phyloP scores from a whole-genome alignment of 35 echinoderm and acorn worm genomes.

The Chiridota heheva region DNA sequence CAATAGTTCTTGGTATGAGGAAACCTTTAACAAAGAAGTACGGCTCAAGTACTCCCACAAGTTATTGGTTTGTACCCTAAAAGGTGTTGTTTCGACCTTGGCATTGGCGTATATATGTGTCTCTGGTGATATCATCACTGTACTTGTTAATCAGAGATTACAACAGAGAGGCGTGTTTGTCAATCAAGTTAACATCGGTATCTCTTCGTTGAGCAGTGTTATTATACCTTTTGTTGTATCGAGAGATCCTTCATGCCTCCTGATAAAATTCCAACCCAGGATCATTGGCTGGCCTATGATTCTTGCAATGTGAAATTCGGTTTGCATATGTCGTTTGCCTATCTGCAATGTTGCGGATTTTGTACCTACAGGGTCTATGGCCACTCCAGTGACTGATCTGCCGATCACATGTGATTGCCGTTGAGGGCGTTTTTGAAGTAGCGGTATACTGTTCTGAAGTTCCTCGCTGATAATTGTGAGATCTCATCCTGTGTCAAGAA shows the following conservation, averaged over 20 bases:
- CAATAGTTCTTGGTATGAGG: too few relatives aligned
- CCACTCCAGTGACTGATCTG: background rate
- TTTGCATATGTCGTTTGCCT: background rate
- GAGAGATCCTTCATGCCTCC: background rate
- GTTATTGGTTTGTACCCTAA: too few relatives aligned
- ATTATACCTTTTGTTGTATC: background rate
- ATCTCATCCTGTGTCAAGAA: background rate
- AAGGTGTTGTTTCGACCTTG: too few relatives aligned
- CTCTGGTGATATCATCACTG: background rate
- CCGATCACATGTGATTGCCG: background rate
- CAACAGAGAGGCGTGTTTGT: background rate
- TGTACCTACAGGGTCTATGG: background rate
- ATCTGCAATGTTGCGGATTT: background rate
- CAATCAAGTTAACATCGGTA: background rate
- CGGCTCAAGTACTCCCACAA: too few relatives aligned
- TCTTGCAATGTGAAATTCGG: background rate
- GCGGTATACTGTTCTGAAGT: background rate
- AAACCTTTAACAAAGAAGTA: too few relatives aligned
- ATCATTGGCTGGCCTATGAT: background rate
- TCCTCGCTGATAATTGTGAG: constrained; percentile 1
- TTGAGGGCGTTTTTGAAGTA: background rate
- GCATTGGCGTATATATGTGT: background rate
- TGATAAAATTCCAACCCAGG: constrained; percentile 14
- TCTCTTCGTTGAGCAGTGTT: background rate
- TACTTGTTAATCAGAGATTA: background rate